A percentile compares a stretch with the other conserved stretches of the same genome.
These are phyloP conservation scores for Hemitrygon akajei DNA, from an alignment of 2,797 vertebrate species.

Conservation along the genomic window DNA sequence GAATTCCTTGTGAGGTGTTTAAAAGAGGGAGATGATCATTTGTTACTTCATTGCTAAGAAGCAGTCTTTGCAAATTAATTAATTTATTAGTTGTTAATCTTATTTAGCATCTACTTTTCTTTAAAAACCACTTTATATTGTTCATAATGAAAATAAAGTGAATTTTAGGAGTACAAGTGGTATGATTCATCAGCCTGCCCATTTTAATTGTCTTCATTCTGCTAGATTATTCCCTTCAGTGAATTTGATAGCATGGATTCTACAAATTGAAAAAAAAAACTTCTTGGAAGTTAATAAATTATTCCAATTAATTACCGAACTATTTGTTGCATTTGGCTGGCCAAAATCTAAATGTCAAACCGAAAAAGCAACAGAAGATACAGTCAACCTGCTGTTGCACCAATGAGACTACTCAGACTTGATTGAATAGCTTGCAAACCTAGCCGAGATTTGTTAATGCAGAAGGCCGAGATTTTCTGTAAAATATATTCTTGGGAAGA, in stretches of 20 bases:
- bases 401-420: background rate
- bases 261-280: background rate
- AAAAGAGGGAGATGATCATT: too few species aligned
- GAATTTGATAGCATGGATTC: background rate
- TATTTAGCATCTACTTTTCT: background rate
- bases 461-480: background rate
- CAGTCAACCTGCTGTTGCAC: background rate
- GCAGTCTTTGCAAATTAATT: too few species aligned
- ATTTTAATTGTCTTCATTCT: background rate
- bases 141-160: background rate
- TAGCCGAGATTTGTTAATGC: background rate
- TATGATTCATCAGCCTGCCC: background rate
- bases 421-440: too few species aligned
- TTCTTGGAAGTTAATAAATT: constrained; percentile 7
- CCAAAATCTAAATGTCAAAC: background rate
- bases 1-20: background rate
- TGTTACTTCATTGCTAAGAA: too few species aligned
- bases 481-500: background rate
- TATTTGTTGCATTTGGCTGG: background rate
- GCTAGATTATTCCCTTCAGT: background rate
- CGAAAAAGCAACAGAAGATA: background rate
- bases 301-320: background rate
- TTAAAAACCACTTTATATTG: background rate
- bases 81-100: background rate
- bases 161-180: background rate